These are phyloP conservation scores for Thryonomys swinderianus DNA, from an alignment of 2,113 vertebrate species.

Conservation along the genomic window DNA sequence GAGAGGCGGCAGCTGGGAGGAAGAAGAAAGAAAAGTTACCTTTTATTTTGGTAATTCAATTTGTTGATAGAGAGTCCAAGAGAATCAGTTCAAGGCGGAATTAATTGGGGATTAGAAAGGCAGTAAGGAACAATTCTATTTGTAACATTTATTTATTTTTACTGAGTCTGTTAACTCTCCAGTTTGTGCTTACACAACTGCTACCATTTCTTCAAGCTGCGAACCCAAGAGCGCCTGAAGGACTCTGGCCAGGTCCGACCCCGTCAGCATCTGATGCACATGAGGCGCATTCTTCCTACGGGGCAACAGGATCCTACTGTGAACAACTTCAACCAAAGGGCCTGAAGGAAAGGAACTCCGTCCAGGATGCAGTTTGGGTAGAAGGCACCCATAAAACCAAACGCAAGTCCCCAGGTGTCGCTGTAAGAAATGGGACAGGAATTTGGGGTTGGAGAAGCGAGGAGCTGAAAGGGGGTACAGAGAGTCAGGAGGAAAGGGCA, in stretches of 20 bases:
- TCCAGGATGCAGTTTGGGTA: background rate
- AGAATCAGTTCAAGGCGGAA: background rate
- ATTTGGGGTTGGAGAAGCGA: background rate
- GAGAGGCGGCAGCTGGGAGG: background rate
- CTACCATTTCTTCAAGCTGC: background rate
- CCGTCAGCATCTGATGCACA: background rate
- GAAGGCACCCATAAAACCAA: background rate
- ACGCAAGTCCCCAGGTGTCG: background rate
- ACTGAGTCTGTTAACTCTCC: background rate
- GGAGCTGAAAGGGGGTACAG: accelerated
- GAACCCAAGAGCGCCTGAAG: background rate
- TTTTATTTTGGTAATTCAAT: background rate
- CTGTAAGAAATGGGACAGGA: background rate
- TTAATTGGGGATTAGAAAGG: background rate
- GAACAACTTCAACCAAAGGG: background rate
- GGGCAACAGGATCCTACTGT: background rate
- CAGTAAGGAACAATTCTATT: background rate
- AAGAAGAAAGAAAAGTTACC: background rate
- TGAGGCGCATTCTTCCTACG: background rate
- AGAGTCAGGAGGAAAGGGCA: background rate
- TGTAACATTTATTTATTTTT: background rate
- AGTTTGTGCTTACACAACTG: background rate
- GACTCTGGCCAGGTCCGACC: background rate
- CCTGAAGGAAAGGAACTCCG: background rate
- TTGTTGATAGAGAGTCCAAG: background rate